Evolutionary conservation across 2,113 vertebrate genomes (phyloP).

Genomic region (Henicopernis longicauda): DNA sequence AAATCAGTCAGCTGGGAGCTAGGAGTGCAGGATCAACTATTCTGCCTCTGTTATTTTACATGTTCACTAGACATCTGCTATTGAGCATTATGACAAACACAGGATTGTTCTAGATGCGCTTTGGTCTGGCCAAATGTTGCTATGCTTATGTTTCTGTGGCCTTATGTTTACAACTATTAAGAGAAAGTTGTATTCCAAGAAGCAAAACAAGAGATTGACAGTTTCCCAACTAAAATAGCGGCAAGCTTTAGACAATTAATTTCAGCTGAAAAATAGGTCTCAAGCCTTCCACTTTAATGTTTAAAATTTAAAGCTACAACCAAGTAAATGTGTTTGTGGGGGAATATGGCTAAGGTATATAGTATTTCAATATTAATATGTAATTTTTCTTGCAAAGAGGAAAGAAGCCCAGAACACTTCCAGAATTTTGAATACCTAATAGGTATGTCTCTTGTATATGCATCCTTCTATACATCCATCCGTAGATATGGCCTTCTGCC

Average conservation of each 20-base stretch:
- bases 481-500: not conserved
- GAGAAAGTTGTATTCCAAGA: not conserved
- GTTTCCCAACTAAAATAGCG: not conserved
- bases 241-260: not conserved
- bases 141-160: not conserved
- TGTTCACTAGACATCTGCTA: not conserved
- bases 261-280: not conserved
- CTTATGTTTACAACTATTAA: not conserved
- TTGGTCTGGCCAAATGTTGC: not conserved
- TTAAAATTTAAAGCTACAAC: not conserved
- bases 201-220: not conserved
- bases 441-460: not conserved
- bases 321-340: not conserved
- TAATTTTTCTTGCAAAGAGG: not conserved
- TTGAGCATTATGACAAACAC: not conserved
- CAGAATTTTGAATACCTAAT: not conserved
- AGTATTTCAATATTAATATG: not conserved
- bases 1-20: not conserved
- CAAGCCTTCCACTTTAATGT: not conserved
- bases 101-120: not conserved
- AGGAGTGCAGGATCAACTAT: not conserved
- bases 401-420: not conserved
- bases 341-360: too few species aligned
- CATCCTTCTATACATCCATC: not conserved
- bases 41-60: not conserved